Conservation (phyloP, 1,140 invertebrate genomes). For the Trachelipus rathkii region DNA sequence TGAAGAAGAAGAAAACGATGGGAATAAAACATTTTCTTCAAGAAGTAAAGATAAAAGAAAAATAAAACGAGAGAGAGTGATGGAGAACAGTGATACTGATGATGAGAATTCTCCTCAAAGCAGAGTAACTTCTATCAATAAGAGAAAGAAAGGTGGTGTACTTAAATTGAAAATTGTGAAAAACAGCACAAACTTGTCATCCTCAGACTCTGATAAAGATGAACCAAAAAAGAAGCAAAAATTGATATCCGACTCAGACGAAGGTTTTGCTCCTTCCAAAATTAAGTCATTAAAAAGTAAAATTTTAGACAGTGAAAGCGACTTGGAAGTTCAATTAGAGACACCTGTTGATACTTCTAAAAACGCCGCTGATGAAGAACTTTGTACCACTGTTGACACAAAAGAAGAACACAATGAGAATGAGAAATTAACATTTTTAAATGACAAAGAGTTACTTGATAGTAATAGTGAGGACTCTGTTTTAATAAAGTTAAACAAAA, state of each 20-base stretch:
- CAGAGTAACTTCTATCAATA: neutral
- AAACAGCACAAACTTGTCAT: neutral
- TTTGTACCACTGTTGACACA: conserved; percentile 10
- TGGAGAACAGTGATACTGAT: neutral
- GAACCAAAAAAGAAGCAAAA: neutral
- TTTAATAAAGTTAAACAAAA: conserved; percentile 38
- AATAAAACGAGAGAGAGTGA: neutral
- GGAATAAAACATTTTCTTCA: neutral
- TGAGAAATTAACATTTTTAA: neutral
- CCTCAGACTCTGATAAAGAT: neutral
- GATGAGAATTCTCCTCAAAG: neutral
- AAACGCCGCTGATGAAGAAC: neutral
- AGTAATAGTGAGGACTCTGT: conserved; percentile 32
- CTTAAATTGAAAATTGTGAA: conserved; percentile 1
- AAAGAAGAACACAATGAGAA: neutral
- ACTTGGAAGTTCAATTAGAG: neutral
- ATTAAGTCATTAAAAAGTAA: neutral
- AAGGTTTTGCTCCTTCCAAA: neutral
- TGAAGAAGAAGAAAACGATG: conserved; percentile 17
- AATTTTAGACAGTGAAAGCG: neutral
- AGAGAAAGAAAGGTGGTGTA: neutral
- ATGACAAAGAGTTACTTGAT: neutral
- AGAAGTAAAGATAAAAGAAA: neutral
- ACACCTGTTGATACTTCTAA: neutral
- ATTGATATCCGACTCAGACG: neutral